Base-by-base conservation (phyloP, 1,140 invertebrate species). In the Liolophura sinensis region DNA sequence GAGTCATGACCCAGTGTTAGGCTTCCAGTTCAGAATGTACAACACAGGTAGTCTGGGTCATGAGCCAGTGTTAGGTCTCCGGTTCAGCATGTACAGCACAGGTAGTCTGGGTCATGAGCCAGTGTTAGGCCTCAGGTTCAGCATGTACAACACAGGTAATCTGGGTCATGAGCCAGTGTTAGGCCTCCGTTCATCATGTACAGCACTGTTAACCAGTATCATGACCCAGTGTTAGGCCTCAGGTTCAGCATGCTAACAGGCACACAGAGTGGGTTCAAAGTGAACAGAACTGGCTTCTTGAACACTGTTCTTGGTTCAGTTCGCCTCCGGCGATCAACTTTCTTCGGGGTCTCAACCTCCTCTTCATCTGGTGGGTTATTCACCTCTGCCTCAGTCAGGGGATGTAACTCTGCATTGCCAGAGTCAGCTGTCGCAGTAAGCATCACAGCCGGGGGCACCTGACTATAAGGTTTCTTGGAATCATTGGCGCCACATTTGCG, bases 231-330 rank as follows among this genome's bases (percentile, higher is more conserved):
- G 11, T 12, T 67, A 14, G 20, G 60, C 31, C 65, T 60, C 20
- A 73, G 50, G 24, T 62, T 67, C 5, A 73, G 57, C 0, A 73
- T 62, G 14, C 60, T 58, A 11, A 73, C 66, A 0, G 72, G 72
- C 22, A 73, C 64, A 66, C 72, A 73, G 46, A 71, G 69, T 5
- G 72, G 72, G 48, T 73, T 73, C 51, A 73, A 59, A 47, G 69
- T 67, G 50, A 62, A 73, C 25, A 73, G 59, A 58, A 51, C 55
- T 5, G 72, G 72, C 25, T 73, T 73, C 16, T 71, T 64, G 1
- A 67, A 47, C 1, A 27, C 9, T 25, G 40, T 25, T n/a, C 15
- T 20, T 22, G 3, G 46, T 20, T 64, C 40, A 56, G 4, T 46
- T n/a, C 24, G 18, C 18, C 6, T 25, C 12, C 18, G 5, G 15